These are phyloP conservation scores for Pseudochirops cupreus DNA, from an alignment of 2,797 vertebrate species.

Conservation along the genomic window DNA sequence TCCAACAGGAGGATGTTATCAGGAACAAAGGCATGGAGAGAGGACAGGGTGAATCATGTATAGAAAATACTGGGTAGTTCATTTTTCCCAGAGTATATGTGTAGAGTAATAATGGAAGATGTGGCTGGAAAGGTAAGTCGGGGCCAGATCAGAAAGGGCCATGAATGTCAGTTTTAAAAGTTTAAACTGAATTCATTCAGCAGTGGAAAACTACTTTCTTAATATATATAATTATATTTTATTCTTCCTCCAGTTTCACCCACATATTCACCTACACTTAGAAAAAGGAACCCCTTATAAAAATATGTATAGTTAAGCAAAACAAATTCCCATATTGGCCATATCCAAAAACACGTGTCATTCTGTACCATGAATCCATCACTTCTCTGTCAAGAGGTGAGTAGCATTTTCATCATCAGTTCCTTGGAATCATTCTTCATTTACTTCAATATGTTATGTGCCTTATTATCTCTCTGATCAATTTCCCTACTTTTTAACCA, in stretches of 20 bases:
- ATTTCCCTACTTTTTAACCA: background rate
- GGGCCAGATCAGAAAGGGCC: background rate
- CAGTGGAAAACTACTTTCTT: background rate
- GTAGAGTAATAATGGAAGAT: background rate
- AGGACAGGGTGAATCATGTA: background rate
- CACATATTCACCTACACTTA: background rate
- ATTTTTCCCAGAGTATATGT: background rate
- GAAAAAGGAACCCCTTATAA: background rate
- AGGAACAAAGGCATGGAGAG: background rate
- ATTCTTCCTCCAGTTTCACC: background rate
- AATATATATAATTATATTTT: background rate
- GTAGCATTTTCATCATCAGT: background rate
- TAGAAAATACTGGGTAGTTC: no score
- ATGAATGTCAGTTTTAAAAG: background rate
- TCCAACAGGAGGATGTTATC: background rate
- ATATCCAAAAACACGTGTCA: background rate
- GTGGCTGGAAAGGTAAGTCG: background rate
- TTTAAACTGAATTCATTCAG: background rate
- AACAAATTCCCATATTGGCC: background rate
- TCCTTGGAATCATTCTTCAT: background rate
- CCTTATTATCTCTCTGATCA: background rate
- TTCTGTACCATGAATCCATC: background rate
- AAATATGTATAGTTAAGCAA: background rate
- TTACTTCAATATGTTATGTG: background rate
- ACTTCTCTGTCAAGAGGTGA: background rate